Evolutionary conservation across 2,888 invertebrate species (phyloP).

Genomic region (Lithophane socia): DNA sequence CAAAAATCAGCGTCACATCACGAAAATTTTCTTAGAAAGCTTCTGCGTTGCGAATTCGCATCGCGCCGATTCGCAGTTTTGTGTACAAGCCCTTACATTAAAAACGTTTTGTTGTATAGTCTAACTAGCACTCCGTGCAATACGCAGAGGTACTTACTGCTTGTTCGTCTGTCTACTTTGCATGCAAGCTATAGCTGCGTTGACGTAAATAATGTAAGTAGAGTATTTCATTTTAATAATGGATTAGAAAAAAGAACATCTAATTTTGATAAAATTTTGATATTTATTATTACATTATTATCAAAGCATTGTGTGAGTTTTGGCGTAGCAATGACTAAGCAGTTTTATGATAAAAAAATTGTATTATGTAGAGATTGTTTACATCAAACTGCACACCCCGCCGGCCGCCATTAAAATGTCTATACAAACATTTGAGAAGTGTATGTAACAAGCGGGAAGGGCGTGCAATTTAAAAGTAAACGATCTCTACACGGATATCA

Average conservation of each 20-base stretch:
- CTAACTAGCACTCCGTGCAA: not conserved
- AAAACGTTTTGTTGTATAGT: constrained; percentile 3
- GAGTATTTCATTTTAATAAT: constrained; percentile 30
- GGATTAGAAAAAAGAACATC: constrained; percentile 7
- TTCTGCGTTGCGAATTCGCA: too few relatives aligned
- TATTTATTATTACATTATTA: constrained; percentile 1
- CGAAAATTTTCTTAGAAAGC: too few relatives aligned
- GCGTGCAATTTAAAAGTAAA: too few relatives aligned
- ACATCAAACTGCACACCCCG: too few relatives aligned
- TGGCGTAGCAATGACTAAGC: not conserved
- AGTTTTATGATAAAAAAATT: constrained; percentile 13
- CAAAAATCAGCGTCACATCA: too few relatives aligned
- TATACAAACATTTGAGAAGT: too few relatives aligned
- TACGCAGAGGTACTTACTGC: not conserved
- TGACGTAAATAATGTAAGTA: constrained; percentile 39
- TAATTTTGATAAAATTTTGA: constrained; percentile 32
- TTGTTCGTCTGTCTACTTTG: constrained; percentile 9
- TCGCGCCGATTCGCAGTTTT: too few relatives aligned
- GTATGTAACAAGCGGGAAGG: too few relatives aligned
- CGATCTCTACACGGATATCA: too few relatives aligned
- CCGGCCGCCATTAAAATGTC: too few relatives aligned
- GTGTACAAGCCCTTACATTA: not conserved
- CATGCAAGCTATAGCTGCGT: constrained; percentile 20
- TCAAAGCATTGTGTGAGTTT: constrained; percentile 2
- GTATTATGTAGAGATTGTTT: not conserved